Evolutionary conservation across 1,140 invertebrate genomes (phyloP).

Genomic region (Microvelia longipes): DNA sequence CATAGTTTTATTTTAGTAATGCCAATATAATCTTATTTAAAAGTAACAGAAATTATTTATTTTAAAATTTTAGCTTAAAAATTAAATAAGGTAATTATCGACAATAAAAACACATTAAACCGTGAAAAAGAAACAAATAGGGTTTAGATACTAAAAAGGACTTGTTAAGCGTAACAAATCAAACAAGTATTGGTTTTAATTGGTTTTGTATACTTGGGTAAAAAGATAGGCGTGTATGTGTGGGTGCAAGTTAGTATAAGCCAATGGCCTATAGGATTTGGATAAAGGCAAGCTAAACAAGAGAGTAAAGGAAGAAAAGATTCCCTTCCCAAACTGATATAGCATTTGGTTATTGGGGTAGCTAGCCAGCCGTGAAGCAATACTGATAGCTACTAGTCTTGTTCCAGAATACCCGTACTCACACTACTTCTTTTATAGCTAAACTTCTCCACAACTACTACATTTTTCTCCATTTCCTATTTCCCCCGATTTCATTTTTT

Average conservation of each 20-base stretch:
- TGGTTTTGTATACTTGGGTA: neutral
- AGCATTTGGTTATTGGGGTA: neutral
- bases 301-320: neutral
- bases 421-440: neutral
- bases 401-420: neutral
- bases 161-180: neutral
- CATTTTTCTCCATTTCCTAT: neutral
- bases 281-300: neutral
- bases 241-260: neutral
- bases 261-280: neutral
- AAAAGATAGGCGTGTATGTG: neutral
- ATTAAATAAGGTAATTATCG: too few relatives aligned
- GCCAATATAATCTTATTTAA: too few relatives aligned
- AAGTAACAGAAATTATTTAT: too few relatives aligned
- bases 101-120: too few relatives aligned
- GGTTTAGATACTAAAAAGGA: too few relatives aligned
- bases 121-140: too few relatives aligned
- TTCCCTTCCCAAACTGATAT: neutral
- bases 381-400: neutral
- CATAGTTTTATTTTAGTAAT: too few relatives aligned
- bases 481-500: neutral
- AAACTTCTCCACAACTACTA: neutral
- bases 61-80: too few relatives aligned
- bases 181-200: neutral
- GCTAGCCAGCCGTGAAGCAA: neutral